Evolutionary conservation across 2,888 invertebrate species (phyloP).

Genomic region (Lysandra coridon): DNA sequence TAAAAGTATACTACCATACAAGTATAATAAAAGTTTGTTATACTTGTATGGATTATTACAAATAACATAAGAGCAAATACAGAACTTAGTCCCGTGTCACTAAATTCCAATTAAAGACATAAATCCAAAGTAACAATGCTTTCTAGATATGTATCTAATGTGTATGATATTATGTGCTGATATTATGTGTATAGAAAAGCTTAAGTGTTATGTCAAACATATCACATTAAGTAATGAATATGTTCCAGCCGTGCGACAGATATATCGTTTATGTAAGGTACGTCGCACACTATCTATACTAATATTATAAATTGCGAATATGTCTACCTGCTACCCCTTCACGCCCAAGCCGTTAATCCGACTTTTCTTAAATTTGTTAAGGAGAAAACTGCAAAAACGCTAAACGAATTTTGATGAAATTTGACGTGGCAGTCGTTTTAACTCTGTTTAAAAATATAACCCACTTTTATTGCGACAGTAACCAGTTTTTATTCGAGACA

Average conservation of each 20-base stretch:
- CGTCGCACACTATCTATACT: neutral
- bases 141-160: conserved; percentile 32
- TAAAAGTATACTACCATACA: too few relatives aligned
- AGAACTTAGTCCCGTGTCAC: too few relatives aligned
- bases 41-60: too few relatives aligned
- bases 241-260: neutral
- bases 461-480: neutral
- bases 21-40: too few relatives aligned
- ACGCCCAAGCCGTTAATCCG: too few relatives aligned
- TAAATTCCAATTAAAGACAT: too few relatives aligned
- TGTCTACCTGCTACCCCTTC: too few relatives aligned
- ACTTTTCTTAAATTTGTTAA: too few relatives aligned
- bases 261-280: neutral
- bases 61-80: too few relatives aligned
- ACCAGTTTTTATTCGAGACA: neutral
- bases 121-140: neutral
- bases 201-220: conserved; percentile 11
- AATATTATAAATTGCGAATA: too few relatives aligned
- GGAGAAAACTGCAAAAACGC: neutral
- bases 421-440: neutral
- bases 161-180: conserved; percentile 2
- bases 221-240: conserved; percentile 6
- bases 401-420: neutral
- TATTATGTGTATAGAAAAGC: conserved; percentile 10
- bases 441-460: neutral